These are phyloP conservation scores for human DNA, from an alignment of 2,113 vertebrate species.

Conservation along the genomic window GRCh38 chr6:169240001-169240500, in stretches of 20 bases:
- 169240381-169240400: too few relatives aligned
- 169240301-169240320: accelerated
- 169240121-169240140: accelerated
- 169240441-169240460: conserved; percentile 91
- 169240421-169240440: too few relatives aligned
- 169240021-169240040: accelerated
- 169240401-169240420: too few relatives aligned
- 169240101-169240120: accelerated
- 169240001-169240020: accelerated
- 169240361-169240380: too few relatives aligned
- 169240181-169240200: accelerated
- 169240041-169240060: accelerated
- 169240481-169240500: conserved; percentile 97
- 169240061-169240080: accelerated
- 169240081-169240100: accelerated
- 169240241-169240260: background rate
- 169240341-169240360: accelerated
- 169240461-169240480: conserved; percentile 98
- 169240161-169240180: accelerated
- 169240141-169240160: accelerated
- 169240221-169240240: accelerated
- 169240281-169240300: accelerated
- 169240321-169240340: too few relatives aligned
- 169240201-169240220: accelerated
- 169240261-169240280: accelerated